These are phyloP conservation scores for Cladorhizidae sp. DNA, from an alignment of 37 sponge, comb jelly and placozoan genomes.

Conservation along the genomic window DNA sequence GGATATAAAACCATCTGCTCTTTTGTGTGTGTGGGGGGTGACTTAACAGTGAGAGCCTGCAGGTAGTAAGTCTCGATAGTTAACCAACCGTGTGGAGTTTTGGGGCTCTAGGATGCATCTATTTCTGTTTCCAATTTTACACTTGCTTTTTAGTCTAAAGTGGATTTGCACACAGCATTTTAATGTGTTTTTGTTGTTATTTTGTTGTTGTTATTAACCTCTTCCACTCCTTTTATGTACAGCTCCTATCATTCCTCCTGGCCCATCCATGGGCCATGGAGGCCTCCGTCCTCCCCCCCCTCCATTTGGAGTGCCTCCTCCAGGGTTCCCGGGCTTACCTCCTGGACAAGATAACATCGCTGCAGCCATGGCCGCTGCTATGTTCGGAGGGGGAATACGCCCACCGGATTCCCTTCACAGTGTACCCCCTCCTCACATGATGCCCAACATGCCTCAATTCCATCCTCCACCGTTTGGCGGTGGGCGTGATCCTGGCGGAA, in stretches of 20 bases:
- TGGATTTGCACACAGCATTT: too few species aligned
- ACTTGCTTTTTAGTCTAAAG: too few species aligned
- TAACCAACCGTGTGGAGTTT: too few species aligned
- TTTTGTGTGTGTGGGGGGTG: too few species aligned
- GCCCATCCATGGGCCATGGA: too few species aligned
- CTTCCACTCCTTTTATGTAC: background rate
- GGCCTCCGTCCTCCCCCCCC: slow-evolving; percentile 30
- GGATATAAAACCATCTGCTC: too few species aligned
- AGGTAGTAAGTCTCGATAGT: too few species aligned
- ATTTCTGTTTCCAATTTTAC: too few species aligned
- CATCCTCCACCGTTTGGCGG: slow-evolving; percentile 47
- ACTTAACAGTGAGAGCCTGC: too few species aligned
- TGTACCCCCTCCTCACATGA: slow-evolving; percentile 21
- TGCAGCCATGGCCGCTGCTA: slow-evolving; percentile 58
- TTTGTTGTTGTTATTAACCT: too few species aligned
- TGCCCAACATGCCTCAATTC: slow-evolving; percentile 16
- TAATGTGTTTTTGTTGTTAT: too few species aligned
- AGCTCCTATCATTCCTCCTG: slow-evolving; percentile 12
- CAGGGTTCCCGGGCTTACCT: slow-evolving; percentile 24
- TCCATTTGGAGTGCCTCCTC: slow-evolving; percentile 44
- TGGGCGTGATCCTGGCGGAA: slow-evolving; percentile 4
- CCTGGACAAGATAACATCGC: slow-evolving; percentile 17
- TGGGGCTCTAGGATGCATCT: too few species aligned
- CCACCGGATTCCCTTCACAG: slow-evolving; percentile 26
- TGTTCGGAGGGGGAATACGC: slow-evolving; percentile 25